Conservation (phyloP, 2,797 vertebrate species). For the Lacerta viridis region DNA sequence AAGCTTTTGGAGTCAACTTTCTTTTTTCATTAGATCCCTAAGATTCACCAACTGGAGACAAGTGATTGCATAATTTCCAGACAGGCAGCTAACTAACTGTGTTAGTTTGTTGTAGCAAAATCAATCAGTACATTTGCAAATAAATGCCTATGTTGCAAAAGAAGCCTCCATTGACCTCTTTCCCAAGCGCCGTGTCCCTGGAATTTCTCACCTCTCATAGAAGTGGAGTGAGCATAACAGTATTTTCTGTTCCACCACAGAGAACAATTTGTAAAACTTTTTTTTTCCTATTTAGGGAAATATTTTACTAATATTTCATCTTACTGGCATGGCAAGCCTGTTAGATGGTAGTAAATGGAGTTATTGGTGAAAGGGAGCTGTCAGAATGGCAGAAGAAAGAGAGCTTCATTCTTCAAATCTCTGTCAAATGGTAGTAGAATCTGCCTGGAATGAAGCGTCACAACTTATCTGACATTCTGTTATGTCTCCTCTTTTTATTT, state of each 20-base stretch:
- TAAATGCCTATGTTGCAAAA: background rate
- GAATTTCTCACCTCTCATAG: background rate
- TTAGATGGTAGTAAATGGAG: background rate
- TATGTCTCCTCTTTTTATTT: constrained; percentile 12
- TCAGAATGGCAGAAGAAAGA: background rate
- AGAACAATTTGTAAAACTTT: background rate
- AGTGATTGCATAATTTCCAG: no score
- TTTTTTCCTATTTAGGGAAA: background rate
- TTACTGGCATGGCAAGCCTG: background rate
- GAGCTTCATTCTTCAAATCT: constrained; percentile 1
- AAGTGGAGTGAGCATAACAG: background rate
- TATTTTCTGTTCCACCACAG: background rate
- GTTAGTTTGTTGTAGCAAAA: no score
- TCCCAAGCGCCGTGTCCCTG: background rate
- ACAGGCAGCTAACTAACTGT: no score
- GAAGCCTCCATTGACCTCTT: background rate
- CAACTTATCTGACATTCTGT: background rate
- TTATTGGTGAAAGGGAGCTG: background rate
- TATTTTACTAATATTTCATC: background rate
- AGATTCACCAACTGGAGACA: no score
- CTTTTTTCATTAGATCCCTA: no score
- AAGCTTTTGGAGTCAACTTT: no score
- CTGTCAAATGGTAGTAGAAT: background rate
- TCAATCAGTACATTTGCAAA: background rate
- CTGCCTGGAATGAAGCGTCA: background rate